Percentiles rank a stretch among this genome's conserved stretches.
Conservation (phyloP, 1,140 invertebrate species). For the Psix sp. region DNA sequence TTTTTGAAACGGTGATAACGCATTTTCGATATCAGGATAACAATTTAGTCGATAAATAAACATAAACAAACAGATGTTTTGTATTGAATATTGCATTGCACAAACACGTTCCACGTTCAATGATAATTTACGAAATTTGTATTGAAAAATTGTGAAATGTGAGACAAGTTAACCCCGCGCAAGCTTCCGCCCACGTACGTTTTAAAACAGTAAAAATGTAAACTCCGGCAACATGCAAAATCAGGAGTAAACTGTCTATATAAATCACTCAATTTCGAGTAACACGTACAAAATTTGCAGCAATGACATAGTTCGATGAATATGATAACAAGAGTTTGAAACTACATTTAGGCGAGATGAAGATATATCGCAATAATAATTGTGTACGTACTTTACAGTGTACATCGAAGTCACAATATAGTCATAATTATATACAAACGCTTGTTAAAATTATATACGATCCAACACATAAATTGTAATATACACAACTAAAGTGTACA, state of each 20-base stretch:
- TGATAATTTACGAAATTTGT: not conserved
- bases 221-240: constrained; percentile 37
- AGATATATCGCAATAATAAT: constrained; percentile 51
- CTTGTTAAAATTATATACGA: constrained; percentile 52
- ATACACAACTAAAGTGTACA: constrained; percentile 47
- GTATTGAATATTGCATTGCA: too few species aligned
- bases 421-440: constrained; percentile 48
- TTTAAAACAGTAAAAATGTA: constrained; percentile 33
- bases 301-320: constrained; percentile 57
- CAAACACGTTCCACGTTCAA: not conserved
- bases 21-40: too few species aligned
- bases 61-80: too few species aligned
- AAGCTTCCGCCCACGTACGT: not conserved
- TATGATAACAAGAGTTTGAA: constrained; percentile 57
- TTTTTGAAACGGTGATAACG: constrained; percentile 1
- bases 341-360: constrained; percentile 51
- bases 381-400: constrained; percentile 47
- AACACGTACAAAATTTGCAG: constrained; percentile 44
- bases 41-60: too few species aligned
- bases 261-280: constrained; percentile 55
- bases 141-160: constrained; percentile 2
- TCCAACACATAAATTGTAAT: constrained; percentile 39
- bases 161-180: constrained; percentile 2
- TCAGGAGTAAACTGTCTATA: constrained; percentile 48
- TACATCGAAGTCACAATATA: constrained; percentile 38